Conservation (phyloP, 2,888 invertebrate species). For the Spisula solida region DNA sequence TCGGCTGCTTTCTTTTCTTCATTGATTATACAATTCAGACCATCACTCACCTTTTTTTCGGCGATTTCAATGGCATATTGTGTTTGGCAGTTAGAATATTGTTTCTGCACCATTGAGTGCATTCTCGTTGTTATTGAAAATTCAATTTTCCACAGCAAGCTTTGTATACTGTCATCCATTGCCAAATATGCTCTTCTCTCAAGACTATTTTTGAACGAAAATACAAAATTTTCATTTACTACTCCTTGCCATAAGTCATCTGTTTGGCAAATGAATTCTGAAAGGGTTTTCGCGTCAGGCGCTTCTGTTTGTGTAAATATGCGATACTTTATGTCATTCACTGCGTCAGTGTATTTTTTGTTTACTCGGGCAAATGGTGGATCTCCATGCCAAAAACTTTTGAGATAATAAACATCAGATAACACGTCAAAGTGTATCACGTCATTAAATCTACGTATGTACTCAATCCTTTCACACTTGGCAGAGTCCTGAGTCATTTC, state of each 20-base stretch:
- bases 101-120: background rate
- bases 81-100: background rate
- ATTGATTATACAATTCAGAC: background rate
- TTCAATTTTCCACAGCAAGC: background rate
- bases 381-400: conserved; percentile 50
- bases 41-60: background rate
- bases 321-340: background rate
- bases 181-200: conserved; percentile 50
- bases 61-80: background rate
- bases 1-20: background rate
- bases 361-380: conserved; percentile 52
- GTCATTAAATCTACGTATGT: conserved; percentile 43
- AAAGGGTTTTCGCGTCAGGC: background rate
- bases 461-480: background rate
- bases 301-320: background rate
- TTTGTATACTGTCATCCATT: conserved; percentile 25
- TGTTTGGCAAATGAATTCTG: conserved; percentile 2
- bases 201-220: conserved; percentile 53
- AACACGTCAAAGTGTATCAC: conserved; percentile 49
- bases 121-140: background rate
- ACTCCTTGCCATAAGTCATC: conserved; percentile 53
- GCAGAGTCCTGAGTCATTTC: conserved; percentile 50
- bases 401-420: conserved; percentile 44
- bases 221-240: conserved; percentile 57
- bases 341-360: conserved; percentile 41